Percentiles rank a stretch among this genome's conserved stretches.
phyloP scores from a whole-genome alignment of 2,797 vertebrate species.

The Semotilus atromaculatus region DNA sequence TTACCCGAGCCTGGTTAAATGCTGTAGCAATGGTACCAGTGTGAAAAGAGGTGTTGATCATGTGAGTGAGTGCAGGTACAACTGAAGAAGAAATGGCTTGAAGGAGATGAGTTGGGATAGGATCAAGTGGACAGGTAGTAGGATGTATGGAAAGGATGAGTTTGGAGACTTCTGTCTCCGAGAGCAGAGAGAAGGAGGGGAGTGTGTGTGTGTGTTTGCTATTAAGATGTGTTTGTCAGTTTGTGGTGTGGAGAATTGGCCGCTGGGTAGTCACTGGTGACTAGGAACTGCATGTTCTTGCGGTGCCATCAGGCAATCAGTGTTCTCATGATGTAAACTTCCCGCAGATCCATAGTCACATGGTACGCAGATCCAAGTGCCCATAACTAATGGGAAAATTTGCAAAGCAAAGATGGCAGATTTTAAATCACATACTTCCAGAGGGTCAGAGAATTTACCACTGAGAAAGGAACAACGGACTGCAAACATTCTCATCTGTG shows the following conservation, averaged over 20 bases:
- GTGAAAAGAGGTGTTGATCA: too few relatives aligned
- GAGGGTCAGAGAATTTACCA: background rate
- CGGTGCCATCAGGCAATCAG: background rate
- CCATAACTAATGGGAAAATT: background rate
- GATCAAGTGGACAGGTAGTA: too few relatives aligned
- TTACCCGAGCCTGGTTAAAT: too few relatives aligned
- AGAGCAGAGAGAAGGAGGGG: background rate
- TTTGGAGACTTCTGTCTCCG: background rate
- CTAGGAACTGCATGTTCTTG: background rate
- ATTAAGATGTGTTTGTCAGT: background rate
- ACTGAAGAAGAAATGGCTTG: too few relatives aligned
- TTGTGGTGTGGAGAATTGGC: background rate
- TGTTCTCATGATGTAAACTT: background rate
- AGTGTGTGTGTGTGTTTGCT: background rate
- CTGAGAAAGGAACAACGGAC: background rate
- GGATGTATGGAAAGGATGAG: too few relatives aligned
- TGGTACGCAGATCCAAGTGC: too few relatives aligned
- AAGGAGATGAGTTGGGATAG: too few relatives aligned
- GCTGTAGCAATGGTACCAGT: too few relatives aligned
- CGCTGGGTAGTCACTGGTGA: background rate
- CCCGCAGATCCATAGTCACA: background rate
- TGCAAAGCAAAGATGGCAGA: background rate
- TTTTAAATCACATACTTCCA: conserved; percentile 1
- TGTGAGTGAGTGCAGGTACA: too few relatives aligned
- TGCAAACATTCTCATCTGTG: background rate